These are phyloP conservation scores for Sisor rabdophorus DNA, from an alignment of 2,113 vertebrate species.

Conservation along the genomic window DNA sequence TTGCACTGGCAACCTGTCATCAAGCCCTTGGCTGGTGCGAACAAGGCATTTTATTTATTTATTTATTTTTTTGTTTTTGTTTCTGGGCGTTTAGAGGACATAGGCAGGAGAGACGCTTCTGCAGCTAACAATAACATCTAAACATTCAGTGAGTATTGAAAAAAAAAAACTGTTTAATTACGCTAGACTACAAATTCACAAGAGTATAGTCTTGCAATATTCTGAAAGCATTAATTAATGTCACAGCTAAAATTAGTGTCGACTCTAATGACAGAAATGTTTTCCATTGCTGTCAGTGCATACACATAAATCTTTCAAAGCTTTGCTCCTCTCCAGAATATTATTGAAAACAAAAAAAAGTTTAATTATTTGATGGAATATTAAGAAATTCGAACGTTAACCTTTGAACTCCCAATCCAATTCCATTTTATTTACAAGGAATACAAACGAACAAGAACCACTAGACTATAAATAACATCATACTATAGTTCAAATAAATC, in stretches of 20 bases:
- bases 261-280: not conserved
- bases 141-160: not conserved
- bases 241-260: not conserved
- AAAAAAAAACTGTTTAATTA: not conserved
- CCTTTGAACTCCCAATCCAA: not conserved
- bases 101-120: not conserved
- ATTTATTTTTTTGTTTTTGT: slow-evolving; percentile 3
- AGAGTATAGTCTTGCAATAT: not conserved
- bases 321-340: not conserved
- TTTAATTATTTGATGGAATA: not conserved
- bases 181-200: not conserved
- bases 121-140: not conserved
- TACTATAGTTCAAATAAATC: not conserved
- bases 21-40: slow-evolving; percentile 3
- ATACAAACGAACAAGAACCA: not conserved
- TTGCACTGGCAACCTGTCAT: slow-evolving; percentile 32
- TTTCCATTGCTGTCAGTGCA: too few species aligned
- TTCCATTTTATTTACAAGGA: not conserved
- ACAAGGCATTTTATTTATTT: slow-evolving; percentile 19
- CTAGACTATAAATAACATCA: not conserved
- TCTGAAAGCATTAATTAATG: not conserved
- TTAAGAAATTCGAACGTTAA: not conserved
- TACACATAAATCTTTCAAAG: too few species aligned
- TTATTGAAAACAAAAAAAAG: too few species aligned
- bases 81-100: slow-evolving; percentile 31